phyloP scores from a whole-genome alignment of 2,888 invertebrate species.

The Xanthorhoe spadicearia region DNA sequence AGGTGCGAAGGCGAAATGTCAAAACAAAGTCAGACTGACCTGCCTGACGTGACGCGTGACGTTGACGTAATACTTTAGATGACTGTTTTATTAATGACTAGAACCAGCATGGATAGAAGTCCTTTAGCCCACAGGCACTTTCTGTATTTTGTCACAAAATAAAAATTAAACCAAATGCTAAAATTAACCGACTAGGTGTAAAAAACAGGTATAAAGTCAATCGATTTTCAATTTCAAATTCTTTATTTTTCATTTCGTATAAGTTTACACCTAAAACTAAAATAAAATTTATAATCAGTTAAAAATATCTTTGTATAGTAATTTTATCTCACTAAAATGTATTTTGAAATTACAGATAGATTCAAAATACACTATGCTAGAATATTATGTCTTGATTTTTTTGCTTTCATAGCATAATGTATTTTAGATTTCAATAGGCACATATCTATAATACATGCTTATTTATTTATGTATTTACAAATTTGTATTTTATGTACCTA shows the following conservation, averaged over 20 bases:
- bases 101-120: too few species aligned
- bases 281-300: slow-evolving; percentile 34
- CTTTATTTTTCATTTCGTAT: slow-evolving; percentile 53
- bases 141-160: too few species aligned
- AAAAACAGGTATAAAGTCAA: neutral
- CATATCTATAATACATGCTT: neutral
- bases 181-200: too few species aligned
- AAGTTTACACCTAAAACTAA: slow-evolving; percentile 57
- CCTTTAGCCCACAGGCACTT: too few species aligned
- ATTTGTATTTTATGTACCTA: slow-evolving; percentile 3
- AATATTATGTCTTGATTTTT: neutral
- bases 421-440: slow-evolving; percentile 9
- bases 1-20: neutral
- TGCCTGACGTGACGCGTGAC: neutral
- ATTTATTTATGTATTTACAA: slow-evolving; percentile 19
- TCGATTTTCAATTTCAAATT: slow-evolving; percentile 42
- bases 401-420: neutral
- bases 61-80: neutral
- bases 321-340: slow-evolving; percentile 24
- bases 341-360: slow-evolving; percentile 7
- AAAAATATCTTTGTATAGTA: slow-evolving; percentile 28
- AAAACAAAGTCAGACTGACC: neutral
- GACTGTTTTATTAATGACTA: too few species aligned
- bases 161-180: too few species aligned
- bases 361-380: slow-evolving; percentile 10